Conservation (phyloP, 2,113 vertebrate genomes). For the Corythornis cristatus region DNA sequence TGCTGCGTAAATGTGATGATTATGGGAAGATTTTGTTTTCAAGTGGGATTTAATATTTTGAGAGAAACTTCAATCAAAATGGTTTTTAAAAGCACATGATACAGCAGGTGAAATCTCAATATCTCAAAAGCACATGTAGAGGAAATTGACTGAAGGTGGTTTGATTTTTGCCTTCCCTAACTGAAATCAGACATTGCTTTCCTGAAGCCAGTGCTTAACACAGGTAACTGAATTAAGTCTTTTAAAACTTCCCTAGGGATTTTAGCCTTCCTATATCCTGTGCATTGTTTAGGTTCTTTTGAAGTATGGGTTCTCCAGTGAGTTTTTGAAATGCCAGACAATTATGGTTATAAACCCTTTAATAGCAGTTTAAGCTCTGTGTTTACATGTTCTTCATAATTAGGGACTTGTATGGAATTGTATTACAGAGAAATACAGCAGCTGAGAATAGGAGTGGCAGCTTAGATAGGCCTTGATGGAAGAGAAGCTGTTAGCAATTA, state of each 20-base stretch:
- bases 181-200: accelerated
- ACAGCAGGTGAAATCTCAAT: neutral
- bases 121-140: neutral
- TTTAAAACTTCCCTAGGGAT: neutral
- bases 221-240: neutral
- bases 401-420: neutral
- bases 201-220: neutral
- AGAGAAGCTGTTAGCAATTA: slow-evolving; percentile 28
- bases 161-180: neutral
- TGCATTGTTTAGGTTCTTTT: neutral
- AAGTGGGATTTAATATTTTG: neutral
- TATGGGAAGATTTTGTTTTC: neutral
- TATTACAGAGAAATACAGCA: slow-evolving; percentile 50
- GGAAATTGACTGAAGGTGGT: neutral
- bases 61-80: neutral
- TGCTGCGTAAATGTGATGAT: neutral
- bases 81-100: neutral
- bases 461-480: slow-evolving; percentile 52
- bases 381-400: neutral
- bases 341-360: neutral
- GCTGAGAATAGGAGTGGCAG: slow-evolving; percentile 59
- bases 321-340: neutral
- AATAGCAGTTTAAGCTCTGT: neutral
- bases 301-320: neutral
- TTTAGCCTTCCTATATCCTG: neutral